Evolutionary conservation across 2,113 vertebrate genomes (phyloP), one percentile per base, ranked within the genome.

Genomic region (Onychorhynchus coronatus): DNA sequence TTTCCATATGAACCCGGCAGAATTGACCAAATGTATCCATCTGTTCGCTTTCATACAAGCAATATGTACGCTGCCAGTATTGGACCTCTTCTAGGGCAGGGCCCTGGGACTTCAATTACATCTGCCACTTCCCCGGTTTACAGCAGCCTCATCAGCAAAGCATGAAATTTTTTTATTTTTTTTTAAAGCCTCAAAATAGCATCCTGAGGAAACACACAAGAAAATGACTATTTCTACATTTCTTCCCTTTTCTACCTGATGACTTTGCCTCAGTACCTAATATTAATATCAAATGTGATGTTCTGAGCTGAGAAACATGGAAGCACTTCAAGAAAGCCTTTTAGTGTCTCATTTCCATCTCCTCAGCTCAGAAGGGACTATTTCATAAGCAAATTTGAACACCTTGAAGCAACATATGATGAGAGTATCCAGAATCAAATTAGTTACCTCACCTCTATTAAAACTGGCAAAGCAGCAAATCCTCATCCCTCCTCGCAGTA

Each of bases 181-280:
- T 96, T 92, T 92, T 92, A 89, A 97, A 96, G 87, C 88, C 47
- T 96, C 89, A 89, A 94, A 97, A 97, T 67, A 95, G 81, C 89
- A 95, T 94, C 94, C 95, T 49, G 59, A 96, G 94, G 91, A 97
- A 97, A 97, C 31, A 94, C 77, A 95, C 66, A 39, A 86, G 71
- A 93, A 93, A 94, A 97, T 96, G 25, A 90, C 89, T 93, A 44
- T 93, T 97, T 93, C 81, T 83, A 55, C 44, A 70, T 88, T 91
- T 97, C 63, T 65, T 84, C 77, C 70, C 80, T 81, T 91, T 62
- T 94, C 86, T 77, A 91, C 88, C 94, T 96, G 89, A 97, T 95
- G 97, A 96, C 89, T 97, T 95, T 84, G 95, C 97, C 96, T 96
- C 92, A 93, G 91, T 95, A 91, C 94, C 91, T 94, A 96, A 96